phyloP scores from a whole-genome alignment of 2,113 vertebrate genomes.

The Chionomys nivalis region DNA sequence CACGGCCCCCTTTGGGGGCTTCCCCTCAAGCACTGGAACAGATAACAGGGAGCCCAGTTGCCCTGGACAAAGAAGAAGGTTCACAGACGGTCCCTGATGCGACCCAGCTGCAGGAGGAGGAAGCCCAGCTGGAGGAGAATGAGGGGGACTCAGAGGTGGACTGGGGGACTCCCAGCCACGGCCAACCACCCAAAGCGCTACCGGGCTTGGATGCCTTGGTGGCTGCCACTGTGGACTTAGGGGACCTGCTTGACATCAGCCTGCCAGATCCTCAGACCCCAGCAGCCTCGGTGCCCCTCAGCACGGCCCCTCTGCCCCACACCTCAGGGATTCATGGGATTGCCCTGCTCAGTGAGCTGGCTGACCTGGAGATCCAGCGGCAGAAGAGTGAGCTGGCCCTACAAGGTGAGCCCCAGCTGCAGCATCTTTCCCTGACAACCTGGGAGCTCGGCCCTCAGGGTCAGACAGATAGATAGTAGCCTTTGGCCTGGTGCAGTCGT shows the following conservation, averaged over 20 bases:
- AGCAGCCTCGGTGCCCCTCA: neutral
- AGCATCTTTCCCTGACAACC: neutral
- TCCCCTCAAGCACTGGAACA: slow-evolving; percentile 81
- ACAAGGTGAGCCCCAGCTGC: slow-evolving; percentile 85
- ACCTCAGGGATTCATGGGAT: slow-evolving; percentile 91
- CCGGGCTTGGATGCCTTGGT: slow-evolving; percentile 94
- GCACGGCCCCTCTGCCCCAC: slow-evolving; percentile 45
- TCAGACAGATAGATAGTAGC: neutral
- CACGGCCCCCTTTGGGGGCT: slow-evolving; percentile 74
- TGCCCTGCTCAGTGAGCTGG: slow-evolving; percentile 95
- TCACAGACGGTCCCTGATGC: slow-evolving; percentile 57
- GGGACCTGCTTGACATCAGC: slow-evolving; percentile 84
- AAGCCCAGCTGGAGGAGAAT: slow-evolving; percentile 64
- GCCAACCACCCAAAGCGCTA: slow-evolving; percentile 6
- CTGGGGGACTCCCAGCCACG: neutral
- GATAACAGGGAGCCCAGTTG: slow-evolving; percentile 56
- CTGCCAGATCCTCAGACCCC: slow-evolving; percentile 1
- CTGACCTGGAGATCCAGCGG: slow-evolving; percentile 92
- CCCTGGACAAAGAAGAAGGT: slow-evolving; percentile 52
- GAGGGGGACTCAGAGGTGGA: slow-evolving; percentile 63
- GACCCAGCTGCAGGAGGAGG: slow-evolving; percentile 71
- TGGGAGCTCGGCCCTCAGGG: accelerated
- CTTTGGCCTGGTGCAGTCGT: neutral
- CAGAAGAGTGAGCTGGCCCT: slow-evolving; percentile 71
- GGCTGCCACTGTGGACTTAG: slow-evolving; percentile 91